phyloP scores from a whole-genome alignment of 2,888 invertebrate species.

The Heliconius ethilla region DNA sequence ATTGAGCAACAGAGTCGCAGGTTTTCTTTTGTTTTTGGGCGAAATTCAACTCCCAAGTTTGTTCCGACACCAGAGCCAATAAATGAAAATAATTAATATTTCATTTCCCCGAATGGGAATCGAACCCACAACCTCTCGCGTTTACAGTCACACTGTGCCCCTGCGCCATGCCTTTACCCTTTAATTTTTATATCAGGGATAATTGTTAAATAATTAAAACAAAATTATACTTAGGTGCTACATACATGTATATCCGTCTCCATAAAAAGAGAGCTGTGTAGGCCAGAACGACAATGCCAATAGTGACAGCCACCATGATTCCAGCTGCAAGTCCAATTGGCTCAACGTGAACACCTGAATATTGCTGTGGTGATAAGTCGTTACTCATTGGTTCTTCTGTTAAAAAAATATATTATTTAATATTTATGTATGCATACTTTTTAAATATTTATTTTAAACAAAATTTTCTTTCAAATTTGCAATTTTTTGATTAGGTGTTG shows the following conservation, averaged over 20 bases:
- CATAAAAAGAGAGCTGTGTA: slow-evolving; percentile 72
- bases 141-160: too few relatives aligned
- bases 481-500: too few relatives aligned
- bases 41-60: too few relatives aligned
- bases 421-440: background rate
- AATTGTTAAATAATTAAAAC: background rate
- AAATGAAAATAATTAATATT: too few relatives aligned
- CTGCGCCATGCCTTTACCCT: background rate
- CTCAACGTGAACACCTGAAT: slow-evolving; percentile 55
- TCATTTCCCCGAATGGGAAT: too few relatives aligned
- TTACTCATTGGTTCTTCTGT: slow-evolving; percentile 58
- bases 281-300: slow-evolving; percentile 68
- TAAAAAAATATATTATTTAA: slow-evolving; percentile 47
- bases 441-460: background rate
- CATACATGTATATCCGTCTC: slow-evolving; percentile 75
- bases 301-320: slow-evolving; percentile 73
- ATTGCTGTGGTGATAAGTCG: slow-evolving; percentile 57
- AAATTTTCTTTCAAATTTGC: too few relatives aligned
- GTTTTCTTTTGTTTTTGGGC: too few relatives aligned
- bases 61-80: too few relatives aligned
- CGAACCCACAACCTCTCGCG: too few relatives aligned
- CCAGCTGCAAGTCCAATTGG: slow-evolving; percentile 69
- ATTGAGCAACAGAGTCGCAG: too few relatives aligned
- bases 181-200: background rate
- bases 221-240: slow-evolving; percentile 36